Evolutionary conservation across 2,888 invertebrate species (phyloP), one percentile per base, ranked within the genome.

Genomic region (Antitype chi): DNA sequence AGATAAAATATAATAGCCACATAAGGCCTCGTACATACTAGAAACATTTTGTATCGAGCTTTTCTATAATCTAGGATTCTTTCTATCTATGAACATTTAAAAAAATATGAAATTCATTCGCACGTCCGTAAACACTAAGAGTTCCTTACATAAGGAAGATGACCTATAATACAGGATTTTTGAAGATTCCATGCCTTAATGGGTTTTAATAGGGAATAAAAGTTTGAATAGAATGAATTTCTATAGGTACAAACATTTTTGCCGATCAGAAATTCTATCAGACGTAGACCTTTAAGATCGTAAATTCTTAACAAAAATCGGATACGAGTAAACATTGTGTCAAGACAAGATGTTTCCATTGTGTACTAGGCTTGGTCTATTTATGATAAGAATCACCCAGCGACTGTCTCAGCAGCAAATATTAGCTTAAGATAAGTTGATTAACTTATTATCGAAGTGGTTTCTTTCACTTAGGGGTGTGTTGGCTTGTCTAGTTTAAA

Each of bases 341-440:
- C 17, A 25, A 28, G 2, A 20, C 0, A 23, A 32, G 0, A 15
- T n/a, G 8, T 25, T n/a, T 57, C 15, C 23, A 47, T 43, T 66
- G 55, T 55, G 23, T 13, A 55, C 38, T 49, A 20, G 2, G 9
- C 71, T 60, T 60, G 32, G 28, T 38, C 78, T 57, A 64, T 43
- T 52, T 55, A 23, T 66, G 64, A 77, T 71, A 80, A 82, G 25
- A 25, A 71, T 66, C 60, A 82, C 70, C 78, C 62, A 78, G 52
- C 38, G 43, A 28, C 52, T 47, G 70, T 55, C 23, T 0, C 49
- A 20, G 78, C 43, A 32, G 71, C 77, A 57, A 81, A 81, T 81
- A 81, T 82, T 81, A 53, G 67, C 13, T 72, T 32, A 59, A 68
- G 63, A 78, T 82, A 9, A 78, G 53, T n/a, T 66, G 75, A 77